Percentiles rank a stretch among this genome's conserved stretches.
phyloP scores from a whole-genome alignment of 2,888 invertebrate genomes.

The Antheraea assamensis region DNA sequence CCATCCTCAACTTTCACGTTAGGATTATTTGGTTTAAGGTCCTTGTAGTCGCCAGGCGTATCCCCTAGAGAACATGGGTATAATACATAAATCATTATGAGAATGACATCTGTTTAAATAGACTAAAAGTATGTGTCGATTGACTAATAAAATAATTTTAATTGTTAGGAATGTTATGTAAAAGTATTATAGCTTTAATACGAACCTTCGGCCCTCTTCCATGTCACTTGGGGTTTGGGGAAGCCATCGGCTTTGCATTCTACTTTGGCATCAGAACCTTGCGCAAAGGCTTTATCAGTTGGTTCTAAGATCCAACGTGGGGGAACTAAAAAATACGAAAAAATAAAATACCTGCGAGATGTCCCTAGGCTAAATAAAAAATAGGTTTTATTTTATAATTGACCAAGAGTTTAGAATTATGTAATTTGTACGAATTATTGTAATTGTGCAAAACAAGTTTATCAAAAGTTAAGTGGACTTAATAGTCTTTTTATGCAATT shows the following conservation, averaged over 20 bases:
- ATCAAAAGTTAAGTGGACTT: not conserved
- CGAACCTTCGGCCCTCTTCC: constrained; percentile 97
- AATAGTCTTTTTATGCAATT: not conserved
- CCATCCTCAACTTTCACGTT: constrained; percentile 97
- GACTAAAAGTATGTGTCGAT: not conserved
- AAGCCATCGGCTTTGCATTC: constrained; percentile 98
- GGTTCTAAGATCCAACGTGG: constrained; percentile 98
- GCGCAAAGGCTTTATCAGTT: constrained; percentile 96
- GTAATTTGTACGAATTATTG: not conserved
- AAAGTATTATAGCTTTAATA: constrained; percentile 30
- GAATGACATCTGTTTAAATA: not conserved
- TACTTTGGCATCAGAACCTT: constrained; percentile 95
- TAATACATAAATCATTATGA: not conserved
- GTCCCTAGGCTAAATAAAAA: not conserved
- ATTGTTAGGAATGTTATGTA: not conserved
- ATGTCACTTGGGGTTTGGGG: constrained; percentile 96
- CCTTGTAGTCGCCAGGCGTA: constrained; percentile 96
- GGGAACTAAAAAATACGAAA: constrained; percentile 85
- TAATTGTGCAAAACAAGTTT: constrained; percentile 7
- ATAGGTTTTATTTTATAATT: not conserved
- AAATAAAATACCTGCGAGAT: not conserved
- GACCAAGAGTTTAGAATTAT: not conserved
- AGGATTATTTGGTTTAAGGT: constrained; percentile 94
- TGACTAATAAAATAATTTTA: not conserved
- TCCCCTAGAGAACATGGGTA: constrained; percentile 83